Percentiles rank a stretch among this genome's conserved stretches.
phyloP scores from a whole-genome alignment of 2,113 vertebrate species.

The Actenoides hombroni region DNA sequence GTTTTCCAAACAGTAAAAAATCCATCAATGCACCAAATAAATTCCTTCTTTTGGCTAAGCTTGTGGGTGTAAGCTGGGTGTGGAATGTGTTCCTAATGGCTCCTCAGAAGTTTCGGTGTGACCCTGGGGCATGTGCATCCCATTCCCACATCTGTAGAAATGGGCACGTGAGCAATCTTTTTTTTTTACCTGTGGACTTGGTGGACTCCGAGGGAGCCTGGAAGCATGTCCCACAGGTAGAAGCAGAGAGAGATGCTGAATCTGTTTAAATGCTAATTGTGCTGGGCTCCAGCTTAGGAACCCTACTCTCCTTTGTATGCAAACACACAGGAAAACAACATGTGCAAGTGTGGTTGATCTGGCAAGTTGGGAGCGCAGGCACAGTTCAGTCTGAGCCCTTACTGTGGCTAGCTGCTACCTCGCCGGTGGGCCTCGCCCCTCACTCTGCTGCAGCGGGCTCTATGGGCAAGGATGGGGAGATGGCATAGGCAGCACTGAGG shows the following conservation, averaged over 20 bases:
- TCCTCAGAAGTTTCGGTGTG: not conserved
- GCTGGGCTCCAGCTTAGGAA: not conserved
- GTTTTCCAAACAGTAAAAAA: not conserved
- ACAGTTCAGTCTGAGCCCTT: accelerated
- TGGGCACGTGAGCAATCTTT: not conserved
- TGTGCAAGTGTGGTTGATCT: not conserved
- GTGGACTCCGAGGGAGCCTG: not conserved
- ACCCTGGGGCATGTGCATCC: not conserved
- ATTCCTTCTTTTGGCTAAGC: not conserved
- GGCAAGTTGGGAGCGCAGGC: not conserved
- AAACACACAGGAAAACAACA: not conserved
- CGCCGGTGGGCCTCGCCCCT: accelerated
- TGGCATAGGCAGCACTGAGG: accelerated
- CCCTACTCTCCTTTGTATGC: not conserved
- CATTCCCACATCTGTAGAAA: not conserved
- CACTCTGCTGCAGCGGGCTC: accelerated
- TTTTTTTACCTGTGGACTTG: not conserved
- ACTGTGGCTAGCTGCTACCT: accelerated
- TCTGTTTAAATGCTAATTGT: not conserved
- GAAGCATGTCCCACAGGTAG: not conserved
- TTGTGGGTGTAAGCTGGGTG: not conserved
- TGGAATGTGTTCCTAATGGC: not conserved
- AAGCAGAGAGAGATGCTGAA: not conserved
- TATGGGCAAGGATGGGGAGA: accelerated
- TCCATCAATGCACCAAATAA: not conserved